A percentile compares a stretch with the other conserved stretches of the same genome.
Conservation (phyloP, 2,113 vertebrate genomes). For the Prietella phreatophila region DNA sequence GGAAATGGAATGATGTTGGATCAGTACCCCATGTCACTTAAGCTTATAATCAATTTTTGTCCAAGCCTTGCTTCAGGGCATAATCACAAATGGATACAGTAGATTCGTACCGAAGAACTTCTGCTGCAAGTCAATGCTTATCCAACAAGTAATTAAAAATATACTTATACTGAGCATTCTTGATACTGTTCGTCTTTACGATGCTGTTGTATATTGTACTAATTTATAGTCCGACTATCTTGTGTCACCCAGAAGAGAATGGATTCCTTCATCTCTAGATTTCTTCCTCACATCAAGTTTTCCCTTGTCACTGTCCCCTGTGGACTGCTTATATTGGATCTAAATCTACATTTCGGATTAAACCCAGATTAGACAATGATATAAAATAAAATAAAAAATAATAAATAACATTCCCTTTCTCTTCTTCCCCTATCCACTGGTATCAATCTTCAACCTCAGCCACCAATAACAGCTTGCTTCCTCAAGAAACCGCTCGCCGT, state of each 20-base stretch:
- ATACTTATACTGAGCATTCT: not conserved
- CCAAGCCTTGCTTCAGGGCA: not conserved
- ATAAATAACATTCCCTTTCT: not conserved
- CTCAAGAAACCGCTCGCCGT: not conserved
- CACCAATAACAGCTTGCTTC: not conserved
- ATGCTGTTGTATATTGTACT: not conserved
- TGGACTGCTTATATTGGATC: not conserved
- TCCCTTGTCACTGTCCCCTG: not conserved
- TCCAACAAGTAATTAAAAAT: not conserved
- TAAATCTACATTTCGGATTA: not conserved
- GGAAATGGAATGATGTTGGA: not conserved
- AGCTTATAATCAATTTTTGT: not conserved
- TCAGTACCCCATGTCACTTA: not conserved
- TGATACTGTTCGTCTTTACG: not conserved
- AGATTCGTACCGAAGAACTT: not conserved
- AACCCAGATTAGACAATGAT: not conserved
- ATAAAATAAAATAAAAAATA: not conserved
- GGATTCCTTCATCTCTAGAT: not conserved
- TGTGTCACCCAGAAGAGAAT: not conserved
- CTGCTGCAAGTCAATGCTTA: not conserved
- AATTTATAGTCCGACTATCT: not conserved
- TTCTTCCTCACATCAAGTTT: not conserved
- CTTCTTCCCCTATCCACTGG: not conserved
- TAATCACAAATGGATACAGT: not conserved
- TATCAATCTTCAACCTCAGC: not conserved